Evolutionary conservation across 2,797 vertebrate species (phyloP).

Genomic region (Tamandua tetradactyla): DNA sequence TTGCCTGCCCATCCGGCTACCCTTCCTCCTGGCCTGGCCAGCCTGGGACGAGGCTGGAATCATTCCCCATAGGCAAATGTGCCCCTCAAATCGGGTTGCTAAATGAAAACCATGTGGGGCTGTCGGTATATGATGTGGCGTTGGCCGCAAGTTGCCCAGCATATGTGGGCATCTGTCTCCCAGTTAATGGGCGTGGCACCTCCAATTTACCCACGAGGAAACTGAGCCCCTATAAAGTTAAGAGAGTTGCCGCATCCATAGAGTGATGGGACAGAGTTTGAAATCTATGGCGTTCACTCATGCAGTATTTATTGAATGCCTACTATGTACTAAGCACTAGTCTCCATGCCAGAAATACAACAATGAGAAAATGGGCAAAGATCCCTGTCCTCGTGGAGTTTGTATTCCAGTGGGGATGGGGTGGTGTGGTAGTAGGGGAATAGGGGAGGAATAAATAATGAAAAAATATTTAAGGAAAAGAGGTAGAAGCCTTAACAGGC

Average conservation of each 20-base stretch:
- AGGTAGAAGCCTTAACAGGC: neutral
- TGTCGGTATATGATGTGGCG: fast-evolving
- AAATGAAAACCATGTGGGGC: neutral
- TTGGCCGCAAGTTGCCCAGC: too few relatives aligned
- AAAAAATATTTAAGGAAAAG: neutral
- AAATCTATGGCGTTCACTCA: neutral
- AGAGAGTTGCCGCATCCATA: neutral
- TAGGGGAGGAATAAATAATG: neutral
- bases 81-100: too few relatives aligned
- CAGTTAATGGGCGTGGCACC: neutral
- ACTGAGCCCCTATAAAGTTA: neutral
- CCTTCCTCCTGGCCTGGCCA: neutral
- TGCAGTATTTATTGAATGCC: neutral
- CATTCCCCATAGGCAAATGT: neutral
- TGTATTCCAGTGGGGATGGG: neutral
- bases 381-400: neutral
- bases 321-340: neutral
- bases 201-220: neutral
- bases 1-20: neutral
- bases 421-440: neutral
- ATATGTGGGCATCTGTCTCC: neutral
- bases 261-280: neutral
- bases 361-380: neutral
- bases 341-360: neutral
- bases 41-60: neutral